phyloP scores from a whole-genome alignment of 2,113 vertebrate species.

The Leptosomus discolor region DNA sequence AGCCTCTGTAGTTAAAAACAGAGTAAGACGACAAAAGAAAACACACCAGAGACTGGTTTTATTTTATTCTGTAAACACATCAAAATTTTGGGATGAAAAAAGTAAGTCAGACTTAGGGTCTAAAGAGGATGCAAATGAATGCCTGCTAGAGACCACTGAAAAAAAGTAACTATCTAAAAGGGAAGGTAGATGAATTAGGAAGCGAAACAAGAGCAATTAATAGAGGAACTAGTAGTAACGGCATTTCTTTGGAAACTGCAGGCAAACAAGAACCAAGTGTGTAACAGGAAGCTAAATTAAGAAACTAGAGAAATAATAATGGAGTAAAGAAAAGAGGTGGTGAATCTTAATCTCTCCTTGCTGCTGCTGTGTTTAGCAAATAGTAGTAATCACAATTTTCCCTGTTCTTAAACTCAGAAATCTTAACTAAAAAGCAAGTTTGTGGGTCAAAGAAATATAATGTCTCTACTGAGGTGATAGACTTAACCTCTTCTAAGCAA shows the following conservation, averaged over 20 bases:
- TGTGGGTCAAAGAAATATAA: not conserved
- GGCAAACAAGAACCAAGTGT: not conserved
- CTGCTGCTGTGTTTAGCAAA: not conserved
- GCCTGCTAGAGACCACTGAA: not conserved
- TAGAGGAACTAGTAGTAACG: not conserved
- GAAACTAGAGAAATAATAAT: conserved; percentile 6
- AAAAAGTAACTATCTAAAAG: not conserved
- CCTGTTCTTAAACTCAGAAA: not conserved
- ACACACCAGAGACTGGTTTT: not conserved
- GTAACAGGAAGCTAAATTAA: not conserved
- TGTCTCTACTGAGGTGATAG: not conserved
- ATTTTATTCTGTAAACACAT: not conserved
- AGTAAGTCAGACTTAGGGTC: not conserved
- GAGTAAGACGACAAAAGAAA: not conserved
- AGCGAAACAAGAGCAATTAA: not conserved
- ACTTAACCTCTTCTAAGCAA: conserved; percentile 10
- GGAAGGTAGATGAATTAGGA: not conserved
- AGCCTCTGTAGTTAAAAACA: not conserved
- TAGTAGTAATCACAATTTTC: not conserved
- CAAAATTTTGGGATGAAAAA: not conserved
- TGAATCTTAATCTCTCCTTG: not conserved
- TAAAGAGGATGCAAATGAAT: not conserved
- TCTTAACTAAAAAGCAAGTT: conserved; percentile 24
- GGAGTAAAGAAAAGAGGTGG: not conserved
- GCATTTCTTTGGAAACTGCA: not conserved